Percentiles rank a stretch among this genome's conserved stretches.
phyloP scores from a whole-genome alignment of 2,797 vertebrate species.

The Otolemur crassicaudatus region DNA sequence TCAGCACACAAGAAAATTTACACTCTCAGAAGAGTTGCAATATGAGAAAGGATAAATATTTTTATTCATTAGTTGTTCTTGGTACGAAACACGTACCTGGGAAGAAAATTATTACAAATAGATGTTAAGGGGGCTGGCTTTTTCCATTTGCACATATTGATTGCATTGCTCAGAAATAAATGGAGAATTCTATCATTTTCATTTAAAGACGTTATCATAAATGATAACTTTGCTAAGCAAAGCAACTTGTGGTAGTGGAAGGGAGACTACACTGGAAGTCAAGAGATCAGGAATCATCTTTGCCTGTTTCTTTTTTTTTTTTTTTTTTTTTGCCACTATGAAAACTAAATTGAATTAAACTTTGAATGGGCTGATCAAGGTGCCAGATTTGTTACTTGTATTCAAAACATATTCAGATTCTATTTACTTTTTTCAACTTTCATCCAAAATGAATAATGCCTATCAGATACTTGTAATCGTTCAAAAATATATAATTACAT shows the following conservation, averaged over 20 bases:
- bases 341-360: slow-evolving; percentile 6
- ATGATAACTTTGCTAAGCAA: background rate
- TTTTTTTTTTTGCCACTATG: background rate
- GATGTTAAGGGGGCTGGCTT: background rate
- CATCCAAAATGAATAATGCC: background rate
- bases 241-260: background rate
- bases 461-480: background rate
- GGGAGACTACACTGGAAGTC: background rate
- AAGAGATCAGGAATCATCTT: background rate
- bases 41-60: background rate
- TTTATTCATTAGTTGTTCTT: background rate
- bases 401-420: background rate
- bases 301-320: background rate
- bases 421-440: background rate
- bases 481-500: background rate
- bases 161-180: background rate
- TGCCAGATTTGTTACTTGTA: background rate
- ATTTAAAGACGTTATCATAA: background rate
- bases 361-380: background rate
- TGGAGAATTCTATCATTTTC: background rate
- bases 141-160: background rate
- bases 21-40: background rate
- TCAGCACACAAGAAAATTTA: background rate
- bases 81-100: background rate
- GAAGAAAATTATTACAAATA: background rate